Base-by-base conservation (phyloP, 1,140 invertebrate species). In the Psix sp. region DNA sequence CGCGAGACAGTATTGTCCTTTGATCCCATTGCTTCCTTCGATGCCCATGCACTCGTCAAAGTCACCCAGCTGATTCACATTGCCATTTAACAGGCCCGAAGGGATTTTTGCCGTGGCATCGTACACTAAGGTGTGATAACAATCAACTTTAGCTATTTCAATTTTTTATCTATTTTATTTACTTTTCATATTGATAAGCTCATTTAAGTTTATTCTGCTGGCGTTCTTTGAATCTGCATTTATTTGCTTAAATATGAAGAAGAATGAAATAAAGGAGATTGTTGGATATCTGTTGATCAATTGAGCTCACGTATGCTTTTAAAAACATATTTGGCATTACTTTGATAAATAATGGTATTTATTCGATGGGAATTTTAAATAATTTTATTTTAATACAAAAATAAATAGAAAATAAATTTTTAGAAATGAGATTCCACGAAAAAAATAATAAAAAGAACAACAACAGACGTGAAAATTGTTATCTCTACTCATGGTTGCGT, bases 11-110 rank as follows among this genome's bases (percentile, higher is more conserved):
- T 92, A 92, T 74, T 91, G 87, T 14, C 90, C 91, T 1, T 78
- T 82, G 7, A 91, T 85, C 11, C 80, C 83, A 3, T 86, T 80
- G 42, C 62, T 78, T 59, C 79, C 84, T 20, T 82, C 70, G 10
- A 86, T 76, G n/a, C 78, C 79, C 36, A 91, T 31, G 71, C 91
- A 92, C 66, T 91, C 89, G 76, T 91, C 90, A 56, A 90, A 91
- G 71, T 92, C 90, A 6, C 91, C 91, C 4, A 89, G 84, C 46
- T 91, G 90, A 84, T 91, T 91, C 5, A 91, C 86, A 76, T 92
- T 92, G 29, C 91, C 91, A 78, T 86, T 91, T 13, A 92, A 63
- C 13, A 91, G 82, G 33, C 90, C 90, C 4, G 90, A 90, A 26
- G 90, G 86, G 21, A 90, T 78, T 77, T 89, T 89, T 2, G 89